Conservation (phyloP, 2,113 vertebrate species). For the Columbina picui region DNA sequence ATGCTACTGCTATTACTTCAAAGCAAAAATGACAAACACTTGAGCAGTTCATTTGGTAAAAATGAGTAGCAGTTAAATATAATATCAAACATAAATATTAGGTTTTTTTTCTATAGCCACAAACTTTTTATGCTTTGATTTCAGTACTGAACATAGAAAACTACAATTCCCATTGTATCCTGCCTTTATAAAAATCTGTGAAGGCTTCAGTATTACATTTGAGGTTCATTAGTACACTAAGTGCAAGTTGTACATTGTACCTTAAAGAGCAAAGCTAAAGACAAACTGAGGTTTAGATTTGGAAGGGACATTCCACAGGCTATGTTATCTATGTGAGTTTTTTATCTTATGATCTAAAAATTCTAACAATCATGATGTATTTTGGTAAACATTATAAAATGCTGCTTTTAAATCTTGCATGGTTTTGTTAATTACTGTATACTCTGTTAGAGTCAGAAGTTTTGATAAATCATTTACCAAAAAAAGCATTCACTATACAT, state of each 20-base stretch:
- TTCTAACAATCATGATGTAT: background rate
- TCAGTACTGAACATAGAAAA: background rate
- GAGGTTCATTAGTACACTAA: background rate
- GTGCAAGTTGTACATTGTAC: background rate
- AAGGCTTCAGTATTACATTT: background rate
- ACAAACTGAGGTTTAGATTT: background rate
- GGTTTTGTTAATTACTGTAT: background rate
- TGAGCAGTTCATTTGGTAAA: background rate
- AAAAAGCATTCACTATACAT: background rate
- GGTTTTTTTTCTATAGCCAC: background rate
- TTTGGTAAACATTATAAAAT: background rate
- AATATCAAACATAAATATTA: too few relatives aligned
- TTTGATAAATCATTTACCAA: background rate
- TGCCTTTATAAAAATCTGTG: background rate
- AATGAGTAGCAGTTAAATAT: background rate
- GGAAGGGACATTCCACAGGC: background rate
- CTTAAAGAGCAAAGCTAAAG: background rate
- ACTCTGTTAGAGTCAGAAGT: background rate
- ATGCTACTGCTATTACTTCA: background rate
- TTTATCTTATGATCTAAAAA: background rate
- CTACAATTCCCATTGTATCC: background rate
- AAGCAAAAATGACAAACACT: background rate
- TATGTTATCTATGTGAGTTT: accelerated
- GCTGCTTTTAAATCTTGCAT: background rate
- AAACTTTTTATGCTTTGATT: background rate